Evolutionary conservation across 2,888 invertebrate genomes (phyloP), one percentile per base, ranked within the genome.

Genomic region (Crossocerus cetratus): DNA sequence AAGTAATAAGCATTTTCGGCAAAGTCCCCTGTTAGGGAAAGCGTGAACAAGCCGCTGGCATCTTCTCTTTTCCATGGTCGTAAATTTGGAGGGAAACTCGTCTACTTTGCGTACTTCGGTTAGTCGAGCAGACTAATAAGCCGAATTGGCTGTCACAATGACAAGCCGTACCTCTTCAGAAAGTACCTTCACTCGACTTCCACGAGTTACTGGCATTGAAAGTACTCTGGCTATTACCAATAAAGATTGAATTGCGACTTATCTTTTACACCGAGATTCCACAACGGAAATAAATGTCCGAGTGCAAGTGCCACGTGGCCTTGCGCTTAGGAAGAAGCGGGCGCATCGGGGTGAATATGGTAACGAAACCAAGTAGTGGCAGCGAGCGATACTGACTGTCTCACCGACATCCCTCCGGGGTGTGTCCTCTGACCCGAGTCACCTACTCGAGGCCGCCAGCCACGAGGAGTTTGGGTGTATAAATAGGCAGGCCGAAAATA

Each of bases 401-500:
- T 63, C 32, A 69, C 59, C 61, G 65, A 65, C 68, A 80, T 83
- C 82, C 69, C 75, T 32, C 68, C 75, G 70, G 79, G 82, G 83
- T 84, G 84, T 82, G 83, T 86, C 83, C 85, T 84, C 77, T 84
- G 83, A 87, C 86, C 84, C 80, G 82, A 72, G 80, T 72, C 82
- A 82, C 78, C 82, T 81, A 82, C 80, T 61, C 79, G 75, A 77
- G 63, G 71, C 72, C 68, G 74, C 74, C 32, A 32, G 32, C 32
- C 32, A 67, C 67, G 57, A 72, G 63, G 72, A 71, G 71, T 73
- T 74, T 66, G 67, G 59, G 60, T 64, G 64, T 86, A 85, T 87
- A 86, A 87, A 87, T 87, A 87, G 83, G 75, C 71, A 66, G 76
- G 77, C 86, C 83, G 81, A 83, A 86, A 87, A 86, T 87, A 87